Percentiles rank a stretch among this genome's conserved stretches.
These are phyloP conservation scores for Prunella strophiata DNA, from an alignment of 2,797 vertebrate species.

Conservation along the genomic window DNA sequence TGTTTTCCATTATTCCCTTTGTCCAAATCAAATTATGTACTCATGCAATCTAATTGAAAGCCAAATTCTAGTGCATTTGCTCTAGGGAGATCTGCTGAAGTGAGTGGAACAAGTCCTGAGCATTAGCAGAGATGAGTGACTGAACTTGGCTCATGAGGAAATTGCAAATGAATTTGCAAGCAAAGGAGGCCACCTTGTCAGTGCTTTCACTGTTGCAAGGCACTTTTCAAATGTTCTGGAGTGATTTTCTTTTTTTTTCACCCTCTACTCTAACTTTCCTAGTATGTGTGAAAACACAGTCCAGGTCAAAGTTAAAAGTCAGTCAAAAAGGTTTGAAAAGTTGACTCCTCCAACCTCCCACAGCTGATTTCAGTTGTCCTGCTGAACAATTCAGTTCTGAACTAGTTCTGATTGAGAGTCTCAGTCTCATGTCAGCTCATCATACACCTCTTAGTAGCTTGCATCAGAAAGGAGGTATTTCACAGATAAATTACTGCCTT, in stretches of 20 bases:
- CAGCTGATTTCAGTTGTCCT: background rate
- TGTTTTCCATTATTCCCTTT: conserved; percentile 9
- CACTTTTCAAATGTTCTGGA: background rate
- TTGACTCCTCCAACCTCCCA: background rate
- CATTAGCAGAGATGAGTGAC: background rate
- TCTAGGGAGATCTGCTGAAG: conserved; percentile 4
- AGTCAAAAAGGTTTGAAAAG: background rate
- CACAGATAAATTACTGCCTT: background rate
- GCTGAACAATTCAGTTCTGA: background rate
- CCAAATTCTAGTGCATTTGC: background rate
- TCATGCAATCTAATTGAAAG: conserved; percentile 21
- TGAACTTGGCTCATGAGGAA: background rate
- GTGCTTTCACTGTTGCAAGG: background rate
- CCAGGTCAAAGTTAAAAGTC: background rate
- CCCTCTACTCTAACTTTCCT: background rate
- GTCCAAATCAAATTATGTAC: background rate
- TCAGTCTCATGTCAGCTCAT: background rate
- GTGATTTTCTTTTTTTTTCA: background rate
- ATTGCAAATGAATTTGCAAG: background rate
- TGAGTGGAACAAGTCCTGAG: background rate
- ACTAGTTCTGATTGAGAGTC: background rate
- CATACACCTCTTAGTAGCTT: background rate
- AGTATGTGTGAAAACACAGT: background rate
- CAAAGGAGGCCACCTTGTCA: background rate
- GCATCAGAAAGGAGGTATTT: background rate